Base-by-base conservation (phyloP, 2,888 invertebrate species). In the Agrilus mali region DNA sequence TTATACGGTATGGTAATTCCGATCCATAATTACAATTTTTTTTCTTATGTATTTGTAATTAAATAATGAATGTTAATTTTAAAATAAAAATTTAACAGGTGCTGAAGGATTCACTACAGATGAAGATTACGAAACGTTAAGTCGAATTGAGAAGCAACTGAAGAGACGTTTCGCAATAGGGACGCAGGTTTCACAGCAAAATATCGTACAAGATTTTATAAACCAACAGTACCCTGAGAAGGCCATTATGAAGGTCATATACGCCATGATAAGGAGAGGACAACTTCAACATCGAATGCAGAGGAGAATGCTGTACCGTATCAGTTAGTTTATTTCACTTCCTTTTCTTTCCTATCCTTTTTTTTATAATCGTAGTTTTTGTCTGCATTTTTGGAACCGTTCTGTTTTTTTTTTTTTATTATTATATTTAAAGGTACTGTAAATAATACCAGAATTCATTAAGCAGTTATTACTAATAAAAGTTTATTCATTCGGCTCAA, bases 21-120 rank as follows among this genome's bases (percentile, higher is more conserved):
- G 12, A 33, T 33, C 35, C 7, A 16, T 36, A 36, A 12, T 16
- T n/a, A 8, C 7, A 16, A 12, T 14, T 12, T 27, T 43, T n/a
- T 15, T 14, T 12, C 12, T 31, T 34, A 35, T 27, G 36, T 13
- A 31, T 13, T 37, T 33, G 36, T 40, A 33, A 10, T 10, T 17
- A 13, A 35, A n/a, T 35, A 2, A 13, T 8, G 34, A 7, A 4
- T 4, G 10, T 8, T 4, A 2, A 13, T 10, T 7, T 16, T 13
- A 16, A 15, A 35, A 35, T 6, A 15, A 34, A 20, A 20, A 44
- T 45, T 48, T 54, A 57, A 43, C 56, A 86, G 90, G 93, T 37
- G 93, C 88, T n/a, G 97, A 98, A 74, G 98, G 97, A 7, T 98
- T 97, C 63, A 94, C 95, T 0, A 81, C 90, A 0, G 86, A 89